Conservation (phyloP, 2,888 invertebrate species). For the Macaria notata region DNA sequence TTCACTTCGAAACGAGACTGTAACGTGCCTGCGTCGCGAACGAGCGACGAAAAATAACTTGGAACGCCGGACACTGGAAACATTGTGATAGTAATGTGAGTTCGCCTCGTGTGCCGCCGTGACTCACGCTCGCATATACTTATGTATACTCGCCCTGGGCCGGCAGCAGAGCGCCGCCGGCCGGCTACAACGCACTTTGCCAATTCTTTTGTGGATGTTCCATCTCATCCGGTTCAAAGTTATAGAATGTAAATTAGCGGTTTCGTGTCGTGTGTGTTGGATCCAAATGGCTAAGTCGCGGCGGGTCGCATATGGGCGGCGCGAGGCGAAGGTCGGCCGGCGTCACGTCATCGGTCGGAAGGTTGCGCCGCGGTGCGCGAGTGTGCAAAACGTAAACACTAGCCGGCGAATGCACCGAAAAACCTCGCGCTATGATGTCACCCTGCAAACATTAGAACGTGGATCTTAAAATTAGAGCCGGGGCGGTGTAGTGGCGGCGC, state of each 20-base stretch:
- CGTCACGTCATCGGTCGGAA: conserved; percentile 57
- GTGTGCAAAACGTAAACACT: conserved; percentile 75
- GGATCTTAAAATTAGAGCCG: conserved; percentile 75
- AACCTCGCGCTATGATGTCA: conserved; percentile 77
- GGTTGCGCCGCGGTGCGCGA: conserved; percentile 53
- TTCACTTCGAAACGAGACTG: conserved; percentile 45
- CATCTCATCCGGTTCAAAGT: conserved; percentile 27
- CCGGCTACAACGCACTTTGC: conserved; percentile 38
- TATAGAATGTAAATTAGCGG: background rate
- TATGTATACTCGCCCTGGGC: too few species aligned
- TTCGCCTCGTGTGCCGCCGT: conserved; percentile 1
- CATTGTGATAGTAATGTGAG: conserved; percentile 49
- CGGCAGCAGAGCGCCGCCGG: conserved; percentile 29
- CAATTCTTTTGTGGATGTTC: conserved; percentile 16
- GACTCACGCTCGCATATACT: too few species aligned
- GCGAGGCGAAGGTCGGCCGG: conserved; percentile 49
- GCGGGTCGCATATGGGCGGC: conserved; percentile 36
- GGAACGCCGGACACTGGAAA: conserved; percentile 39
- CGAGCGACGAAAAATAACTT: conserved; percentile 35
- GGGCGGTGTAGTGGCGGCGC: conserved; percentile 63
- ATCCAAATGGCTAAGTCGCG: background rate
- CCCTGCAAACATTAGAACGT: conserved; percentile 72
- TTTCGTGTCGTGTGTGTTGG: conserved; percentile 14
- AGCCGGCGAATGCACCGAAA: conserved; percentile 67
- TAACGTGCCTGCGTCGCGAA: conserved; percentile 42